These are phyloP conservation scores for Salminus brasiliensis DNA, from an alignment of 2,113 vertebrate species.

Conservation along the genomic window DNA sequence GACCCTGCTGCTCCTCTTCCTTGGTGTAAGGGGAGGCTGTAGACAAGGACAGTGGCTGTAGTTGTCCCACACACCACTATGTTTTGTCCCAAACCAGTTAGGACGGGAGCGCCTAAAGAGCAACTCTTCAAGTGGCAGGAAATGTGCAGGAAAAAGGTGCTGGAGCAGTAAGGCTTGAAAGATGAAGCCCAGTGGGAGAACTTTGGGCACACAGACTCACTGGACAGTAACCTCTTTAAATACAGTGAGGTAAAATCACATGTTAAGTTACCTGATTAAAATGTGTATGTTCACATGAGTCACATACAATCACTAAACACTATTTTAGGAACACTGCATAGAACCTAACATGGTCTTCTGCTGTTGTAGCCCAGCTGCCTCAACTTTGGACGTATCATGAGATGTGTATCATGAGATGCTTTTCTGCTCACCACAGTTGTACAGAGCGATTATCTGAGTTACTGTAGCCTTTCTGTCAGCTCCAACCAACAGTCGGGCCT, in stretches of 20 bases:
- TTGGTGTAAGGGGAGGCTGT: background rate
- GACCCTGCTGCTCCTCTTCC: conserved; percentile 26
- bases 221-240: background rate
- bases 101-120: background rate
- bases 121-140: conserved; percentile 13
- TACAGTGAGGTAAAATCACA: background rate
- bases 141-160: background rate
- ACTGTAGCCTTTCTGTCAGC: no score
- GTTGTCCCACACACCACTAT: conserved; percentile 17
- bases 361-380: no score
- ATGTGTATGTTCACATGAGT: background rate
- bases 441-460: no score
- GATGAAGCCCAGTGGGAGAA: background rate
- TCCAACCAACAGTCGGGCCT: no score
- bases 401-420: no score
- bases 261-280: background rate
- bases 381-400: no score
- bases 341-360: no score
- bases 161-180: background rate
- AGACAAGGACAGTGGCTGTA: conserved; percentile 8
- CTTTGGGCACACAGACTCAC: background rate
- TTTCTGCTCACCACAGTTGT: no score
- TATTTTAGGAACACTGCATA: no score
- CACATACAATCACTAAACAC: no score
- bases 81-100: conserved; percentile 30